Evolutionary conservation across 2,797 vertebrate genomes (phyloP).

Genomic region (Notamacropus eugenii): DNA sequence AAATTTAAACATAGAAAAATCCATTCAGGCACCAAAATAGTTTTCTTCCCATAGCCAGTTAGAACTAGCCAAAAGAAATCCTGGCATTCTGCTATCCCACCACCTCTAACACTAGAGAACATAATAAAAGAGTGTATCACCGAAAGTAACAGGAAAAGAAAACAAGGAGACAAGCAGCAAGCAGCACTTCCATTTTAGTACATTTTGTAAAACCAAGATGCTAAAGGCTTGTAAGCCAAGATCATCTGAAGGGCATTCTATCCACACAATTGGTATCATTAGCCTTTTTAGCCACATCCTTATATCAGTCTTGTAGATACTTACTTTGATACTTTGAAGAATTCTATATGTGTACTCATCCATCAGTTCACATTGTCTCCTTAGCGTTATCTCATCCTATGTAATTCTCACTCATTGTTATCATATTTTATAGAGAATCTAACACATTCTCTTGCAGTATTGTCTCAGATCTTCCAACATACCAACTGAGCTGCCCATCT

Average conservation of each 20-base stretch:
- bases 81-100: not conserved
- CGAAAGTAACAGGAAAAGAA: not conserved
- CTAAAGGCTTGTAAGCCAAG: not conserved
- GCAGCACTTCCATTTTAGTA: not conserved
- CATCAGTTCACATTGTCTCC: not conserved
- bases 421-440: not conserved
- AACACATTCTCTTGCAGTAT: not conserved
- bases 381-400: not conserved
- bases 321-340: not conserved
- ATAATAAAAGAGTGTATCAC: not conserved
- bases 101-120: not conserved
- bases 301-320: not conserved
- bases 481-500: not conserved
- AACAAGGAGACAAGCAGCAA: not conserved
- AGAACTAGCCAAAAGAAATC: not conserved
- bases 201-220: not conserved
- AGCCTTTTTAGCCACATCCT: not conserved
- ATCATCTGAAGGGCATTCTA: no score
- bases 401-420: not conserved
- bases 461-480: not conserved
- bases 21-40: not conserved
- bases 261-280: not conserved
- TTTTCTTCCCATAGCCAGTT: not conserved
- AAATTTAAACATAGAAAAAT: not conserved
- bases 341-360: not conserved